These are phyloP conservation scores for Oxyura jamaicensis DNA, from an alignment of 2,113 vertebrate species.

Conservation along the genomic window DNA sequence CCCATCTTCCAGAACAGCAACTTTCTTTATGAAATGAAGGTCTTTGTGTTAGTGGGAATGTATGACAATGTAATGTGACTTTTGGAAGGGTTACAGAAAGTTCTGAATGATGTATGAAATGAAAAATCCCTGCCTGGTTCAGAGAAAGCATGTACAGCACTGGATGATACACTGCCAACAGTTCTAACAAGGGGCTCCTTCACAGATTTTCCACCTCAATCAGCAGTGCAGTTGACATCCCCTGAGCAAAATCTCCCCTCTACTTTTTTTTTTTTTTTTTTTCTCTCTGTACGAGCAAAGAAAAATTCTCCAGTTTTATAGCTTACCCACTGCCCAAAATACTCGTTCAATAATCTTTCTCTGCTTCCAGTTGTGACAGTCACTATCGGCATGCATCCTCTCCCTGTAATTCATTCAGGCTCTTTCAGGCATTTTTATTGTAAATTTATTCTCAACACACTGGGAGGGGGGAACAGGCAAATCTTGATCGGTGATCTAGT, in stretches of 20 bases:
- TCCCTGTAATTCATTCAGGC: background rate
- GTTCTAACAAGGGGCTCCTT: conserved; percentile 40
- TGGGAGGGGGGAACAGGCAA: background rate
- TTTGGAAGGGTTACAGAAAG: conserved; percentile 44
- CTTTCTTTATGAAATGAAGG: background rate
- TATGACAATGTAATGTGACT: conserved; percentile 49
- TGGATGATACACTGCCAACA: conserved; percentile 42
- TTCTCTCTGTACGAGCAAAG: background rate
- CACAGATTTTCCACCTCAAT: conserved; percentile 58
- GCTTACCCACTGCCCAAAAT: background rate
- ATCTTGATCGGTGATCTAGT: background rate
- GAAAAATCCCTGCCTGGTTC: conserved; percentile 36
- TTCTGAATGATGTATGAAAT: conserved; percentile 52
- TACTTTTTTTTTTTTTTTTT: background rate
- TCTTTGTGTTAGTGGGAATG: background rate
- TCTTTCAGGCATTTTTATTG: background rate
- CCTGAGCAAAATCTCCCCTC: conserved; percentile 14
- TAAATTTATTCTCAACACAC: background rate
- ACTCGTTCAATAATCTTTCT: background rate
- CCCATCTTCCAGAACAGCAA: background rate
- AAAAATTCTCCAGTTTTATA: conserved; percentile 9
- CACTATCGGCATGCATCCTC: background rate
- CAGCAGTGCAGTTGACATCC: conserved; percentile 49
- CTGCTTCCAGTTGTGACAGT: background rate
- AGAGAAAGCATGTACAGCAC: background rate